These are phyloP conservation scores for Myopa tessellatipennis DNA, from an alignment of 2,888 invertebrate genomes.

Conservation along the genomic window DNA sequence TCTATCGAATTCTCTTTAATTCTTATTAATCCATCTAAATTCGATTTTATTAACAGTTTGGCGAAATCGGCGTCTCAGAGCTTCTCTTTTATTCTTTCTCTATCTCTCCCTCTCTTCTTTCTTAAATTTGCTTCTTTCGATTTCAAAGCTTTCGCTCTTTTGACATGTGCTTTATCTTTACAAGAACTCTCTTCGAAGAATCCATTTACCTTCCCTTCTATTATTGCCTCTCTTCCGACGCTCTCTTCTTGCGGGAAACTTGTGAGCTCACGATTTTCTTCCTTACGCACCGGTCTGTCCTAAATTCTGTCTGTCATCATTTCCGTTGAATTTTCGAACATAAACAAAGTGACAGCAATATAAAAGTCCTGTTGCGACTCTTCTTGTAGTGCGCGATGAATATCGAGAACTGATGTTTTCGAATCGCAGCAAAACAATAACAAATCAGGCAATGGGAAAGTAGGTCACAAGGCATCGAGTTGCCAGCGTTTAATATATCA, in stretches of 20 bases:
- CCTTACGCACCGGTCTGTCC: slow-evolving; percentile 1
- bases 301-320: not conserved
- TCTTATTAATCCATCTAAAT: too few species aligned
- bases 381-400: not conserved
- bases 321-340: slow-evolving; percentile 26
- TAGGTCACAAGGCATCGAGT: not conserved
- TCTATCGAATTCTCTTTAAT: not conserved
- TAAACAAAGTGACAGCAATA: slow-evolving; percentile 31
- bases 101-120: not conserved
- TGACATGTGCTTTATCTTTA: not conserved
- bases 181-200: not conserved
- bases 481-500: slow-evolving; percentile 26
- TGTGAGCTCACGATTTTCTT: slow-evolving; percentile 30
- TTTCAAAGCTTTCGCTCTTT: not conserved
- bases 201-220: not conserved
- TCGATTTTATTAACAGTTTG: too few species aligned
- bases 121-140: not conserved
- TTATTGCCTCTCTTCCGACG: not conserved
- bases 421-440: not conserved
- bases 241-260: not conserved
- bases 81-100: too few species aligned
- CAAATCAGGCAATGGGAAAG: not conserved
- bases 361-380: not conserved
- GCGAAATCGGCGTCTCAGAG: too few species aligned
- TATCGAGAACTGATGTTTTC: slow-evolving; percentile 24